Percentiles rank a stretch among this genome's conserved stretches.
Evolutionary conservation across 2,888 invertebrate species (phyloP).

Genomic region (Ceratothoa steindachneri): DNA sequence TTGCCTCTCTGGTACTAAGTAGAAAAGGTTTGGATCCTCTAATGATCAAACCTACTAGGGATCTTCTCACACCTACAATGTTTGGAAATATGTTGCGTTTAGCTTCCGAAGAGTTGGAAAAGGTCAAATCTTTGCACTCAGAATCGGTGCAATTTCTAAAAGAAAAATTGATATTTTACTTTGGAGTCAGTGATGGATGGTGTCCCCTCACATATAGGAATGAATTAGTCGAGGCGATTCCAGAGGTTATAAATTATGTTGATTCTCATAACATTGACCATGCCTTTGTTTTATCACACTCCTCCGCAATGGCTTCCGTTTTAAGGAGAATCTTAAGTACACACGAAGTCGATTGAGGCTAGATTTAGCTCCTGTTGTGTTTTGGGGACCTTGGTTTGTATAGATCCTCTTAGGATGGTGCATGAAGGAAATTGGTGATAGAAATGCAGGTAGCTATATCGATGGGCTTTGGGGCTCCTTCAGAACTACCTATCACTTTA

Average conservation of each 20-base stretch:
- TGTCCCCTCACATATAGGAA: constrained; percentile 69
- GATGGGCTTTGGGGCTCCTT: too few relatives aligned
- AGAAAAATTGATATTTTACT: constrained; percentile 71
- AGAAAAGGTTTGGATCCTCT: not conserved
- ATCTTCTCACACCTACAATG: constrained; percentile 61
- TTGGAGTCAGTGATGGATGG: constrained; percentile 77
- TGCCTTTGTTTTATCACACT: constrained; percentile 68
- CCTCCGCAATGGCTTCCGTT: constrained; percentile 52
- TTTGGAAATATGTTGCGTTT: constrained; percentile 65
- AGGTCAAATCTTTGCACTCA: constrained; percentile 65
- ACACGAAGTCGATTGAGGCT: not conserved
- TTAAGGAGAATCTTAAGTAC: not conserved
- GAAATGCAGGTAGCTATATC: too few relatives aligned
- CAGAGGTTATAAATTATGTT: constrained; percentile 61
- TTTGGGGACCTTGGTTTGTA: too few relatives aligned
- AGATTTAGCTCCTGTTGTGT: not conserved
- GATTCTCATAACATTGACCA: constrained; percentile 65
- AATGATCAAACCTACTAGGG: constrained; percentile 54
- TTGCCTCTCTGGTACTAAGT: not conserved
- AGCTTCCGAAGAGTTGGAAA: constrained; percentile 75
- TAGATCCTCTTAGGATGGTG: too few relatives aligned
- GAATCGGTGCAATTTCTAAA: constrained; percentile 60
- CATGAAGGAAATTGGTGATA: too few relatives aligned
- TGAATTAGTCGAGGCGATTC: constrained; percentile 62
- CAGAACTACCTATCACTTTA: too few relatives aligned